Percentiles rank a stretch among this genome's conserved stretches.
Evolutionary conservation across 2,797 vertebrate genomes (phyloP).

Genomic region (Lateolabrax maculatus): DNA sequence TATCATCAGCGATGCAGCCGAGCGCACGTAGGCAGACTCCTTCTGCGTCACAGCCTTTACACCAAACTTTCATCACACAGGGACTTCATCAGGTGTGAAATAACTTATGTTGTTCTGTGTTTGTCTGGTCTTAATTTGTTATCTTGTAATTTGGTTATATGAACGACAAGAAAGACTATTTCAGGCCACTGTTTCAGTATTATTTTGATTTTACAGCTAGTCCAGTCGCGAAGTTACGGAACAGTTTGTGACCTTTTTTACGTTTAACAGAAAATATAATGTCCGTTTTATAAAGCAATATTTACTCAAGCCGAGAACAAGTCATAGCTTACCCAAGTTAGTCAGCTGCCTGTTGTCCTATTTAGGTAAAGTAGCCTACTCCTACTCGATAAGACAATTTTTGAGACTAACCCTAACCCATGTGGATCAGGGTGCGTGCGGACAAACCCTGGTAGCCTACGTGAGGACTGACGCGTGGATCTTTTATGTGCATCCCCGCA

Average conservation of each 20-base stretch:
- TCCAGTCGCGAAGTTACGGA: no score
- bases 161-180: background rate
- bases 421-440: background rate
- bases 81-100: background rate
- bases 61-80: background rate
- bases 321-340: background rate
- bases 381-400: no score
- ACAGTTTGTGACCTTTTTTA: background rate
- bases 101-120: background rate
- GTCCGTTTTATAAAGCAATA: background rate
- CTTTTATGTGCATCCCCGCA: background rate
- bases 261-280: background rate
- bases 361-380: background rate
- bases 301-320: background rate
- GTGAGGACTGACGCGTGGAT: constrained; percentile 42
- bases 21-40: constrained; percentile 13
- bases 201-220: no score
- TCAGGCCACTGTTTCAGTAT: no score
- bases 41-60: background rate
- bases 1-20: background rate
- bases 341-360: no score
- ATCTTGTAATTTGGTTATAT: background rate
- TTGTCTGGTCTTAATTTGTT: no score
- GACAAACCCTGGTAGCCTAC: constrained; percentile 26
- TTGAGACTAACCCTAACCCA: no score